phyloP scores from a whole-genome alignment of 2,113 vertebrate genomes.

The Macheiramphus alcinus region DNA sequence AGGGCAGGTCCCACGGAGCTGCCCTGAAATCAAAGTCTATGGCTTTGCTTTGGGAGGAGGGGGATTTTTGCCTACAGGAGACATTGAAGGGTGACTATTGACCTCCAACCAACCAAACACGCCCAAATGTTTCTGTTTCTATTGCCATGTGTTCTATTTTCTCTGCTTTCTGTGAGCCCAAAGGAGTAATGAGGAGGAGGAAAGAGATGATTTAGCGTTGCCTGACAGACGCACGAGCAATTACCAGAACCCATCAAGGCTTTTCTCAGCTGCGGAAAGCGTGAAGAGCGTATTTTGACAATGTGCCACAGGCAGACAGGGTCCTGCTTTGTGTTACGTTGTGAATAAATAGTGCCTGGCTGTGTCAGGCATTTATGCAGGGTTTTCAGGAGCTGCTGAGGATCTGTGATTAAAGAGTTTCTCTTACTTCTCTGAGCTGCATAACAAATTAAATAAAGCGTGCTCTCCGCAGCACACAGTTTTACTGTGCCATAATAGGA shows the following conservation, averaged over 20 bases:
- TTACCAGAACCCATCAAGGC: constrained; percentile 5
- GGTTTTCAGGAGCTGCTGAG: neutral
- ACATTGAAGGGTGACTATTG: neutral
- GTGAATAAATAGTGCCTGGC: constrained; percentile 22
- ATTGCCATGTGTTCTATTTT: neutral
- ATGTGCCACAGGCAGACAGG: neutral
- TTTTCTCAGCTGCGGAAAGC: neutral
- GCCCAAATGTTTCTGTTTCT: neutral
- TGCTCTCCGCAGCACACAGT: neutral
- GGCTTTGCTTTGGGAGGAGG: neutral
- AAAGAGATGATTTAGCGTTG: neutral
- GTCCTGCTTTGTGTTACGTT: constrained; percentile 12
- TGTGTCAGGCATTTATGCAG: neutral
- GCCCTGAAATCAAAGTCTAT: neutral
- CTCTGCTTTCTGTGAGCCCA: neutral
- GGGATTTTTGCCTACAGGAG: neutral
- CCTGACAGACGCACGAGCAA: neutral
- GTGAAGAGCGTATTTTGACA: neutral
- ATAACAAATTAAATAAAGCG: neutral
- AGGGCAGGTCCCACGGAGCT: neutral
- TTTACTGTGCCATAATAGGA: neutral
- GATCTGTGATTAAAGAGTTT: neutral
- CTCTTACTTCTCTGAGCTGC: neutral
- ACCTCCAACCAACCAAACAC: neutral
- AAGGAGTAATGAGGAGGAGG: neutral